Base-by-base conservation (phyloP, 2,888 invertebrate species). In the Epistrophella euchroma region DNA sequence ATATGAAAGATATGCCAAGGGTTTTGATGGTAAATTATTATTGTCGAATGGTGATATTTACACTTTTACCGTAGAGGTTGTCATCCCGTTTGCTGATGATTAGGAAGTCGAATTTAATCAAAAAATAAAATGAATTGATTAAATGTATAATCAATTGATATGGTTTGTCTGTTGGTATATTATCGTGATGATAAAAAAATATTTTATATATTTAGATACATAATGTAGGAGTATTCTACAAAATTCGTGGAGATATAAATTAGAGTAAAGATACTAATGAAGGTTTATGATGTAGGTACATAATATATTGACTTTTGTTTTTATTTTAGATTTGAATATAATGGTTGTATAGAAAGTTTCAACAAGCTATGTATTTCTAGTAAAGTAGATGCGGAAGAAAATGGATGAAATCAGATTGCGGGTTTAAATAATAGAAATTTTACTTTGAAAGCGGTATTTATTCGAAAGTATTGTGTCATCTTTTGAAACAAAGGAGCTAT, bases 71-170 rank as follows among this genome's bases (percentile, higher is more conserved):
- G 9, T 32, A 35, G 17, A 60, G 19, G 68, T 72, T 22, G 22
- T 72, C 50, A 50, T 58, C n/a, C 19, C 10, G 72, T 4, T 25
- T 32, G 9, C 43, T 68, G 68, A 28, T 68, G 78, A 37, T 74
- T 78, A 56, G 83, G 83, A 79, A 79, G 75, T 75, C 56, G 75
- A 74, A 84, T 79, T 79, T 84, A 50, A 70, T 43, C 19, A 35
- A 11, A 32, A 17, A 56, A 35, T 56, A 15, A 60, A 60, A 60
- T 60, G n/a, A 71, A 75, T 64, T 75, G 75, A 84, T 70, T 72
- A 52, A 52, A 52, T 28, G 9, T 52, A n/a, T 7, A 60, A 40
- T 60, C 9, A 71, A 71, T 56, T 79, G 47, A 22, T 47, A 45
- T 64, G 64, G 47, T 64, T 78, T 70, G 11, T 58, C 19, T 62